These are phyloP conservation scores for Turnix velox DNA, from an alignment of 2,113 vertebrate species.

Conservation along the genomic window DNA sequence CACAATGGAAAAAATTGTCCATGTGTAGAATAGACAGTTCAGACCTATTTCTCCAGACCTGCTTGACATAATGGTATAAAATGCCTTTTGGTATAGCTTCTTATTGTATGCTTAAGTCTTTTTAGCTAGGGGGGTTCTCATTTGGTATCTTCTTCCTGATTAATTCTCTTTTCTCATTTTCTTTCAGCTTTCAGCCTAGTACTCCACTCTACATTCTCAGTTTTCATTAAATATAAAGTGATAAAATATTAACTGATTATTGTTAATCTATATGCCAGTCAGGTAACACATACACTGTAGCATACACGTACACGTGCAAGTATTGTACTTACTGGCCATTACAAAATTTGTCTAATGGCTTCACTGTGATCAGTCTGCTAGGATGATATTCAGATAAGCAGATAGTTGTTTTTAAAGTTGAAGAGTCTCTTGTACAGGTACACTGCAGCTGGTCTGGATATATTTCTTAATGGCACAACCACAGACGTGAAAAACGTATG, in stretches of 20 bases:
- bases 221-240: slow-evolving; percentile 30
- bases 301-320: neutral
- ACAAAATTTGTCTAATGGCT: neutral
- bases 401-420: neutral
- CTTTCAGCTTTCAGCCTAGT: neutral
- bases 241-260: slow-evolving; percentile 25
- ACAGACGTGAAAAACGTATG: neutral
- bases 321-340: neutral
- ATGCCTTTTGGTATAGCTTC: neutral
- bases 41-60: neutral
- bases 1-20: slow-evolving; percentile 40
- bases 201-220: neutral
- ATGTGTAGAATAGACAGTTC: slow-evolving; percentile 10
- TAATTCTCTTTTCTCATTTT: slow-evolving; percentile 37
- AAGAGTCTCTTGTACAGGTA: neutral
- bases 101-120: neutral
- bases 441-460: neutral
- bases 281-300: neutral
- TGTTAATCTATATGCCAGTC: neutral
- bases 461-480: neutral
- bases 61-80: neutral
- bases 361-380: neutral
- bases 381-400: neutral
- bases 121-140: slow-evolving; percentile 3
- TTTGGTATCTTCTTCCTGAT: neutral